Percentiles rank a stretch among this genome's conserved stretches.
These are phyloP conservation scores for Diabrotica balteata DNA, from an alignment of 2,888 invertebrate species.

Conservation along the genomic window DNA sequence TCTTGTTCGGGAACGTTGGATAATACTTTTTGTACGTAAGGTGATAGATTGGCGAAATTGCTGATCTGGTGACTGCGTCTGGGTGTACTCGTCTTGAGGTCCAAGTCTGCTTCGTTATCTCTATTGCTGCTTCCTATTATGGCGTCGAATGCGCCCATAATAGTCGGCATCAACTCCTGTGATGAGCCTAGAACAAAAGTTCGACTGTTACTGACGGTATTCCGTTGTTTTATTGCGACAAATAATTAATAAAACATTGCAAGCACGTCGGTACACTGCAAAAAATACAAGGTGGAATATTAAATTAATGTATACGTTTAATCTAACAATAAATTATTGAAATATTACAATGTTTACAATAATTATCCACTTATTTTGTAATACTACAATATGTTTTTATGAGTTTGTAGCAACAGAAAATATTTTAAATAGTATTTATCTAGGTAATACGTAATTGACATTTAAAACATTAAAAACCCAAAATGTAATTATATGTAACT, in stretches of 20 bases:
- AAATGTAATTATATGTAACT: too few species aligned
- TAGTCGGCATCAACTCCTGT: constrained; percentile 84
- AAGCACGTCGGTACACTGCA: constrained; percentile 5
- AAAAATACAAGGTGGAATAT: not conserved
- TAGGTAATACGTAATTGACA: too few species aligned
- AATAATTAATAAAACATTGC: not conserved
- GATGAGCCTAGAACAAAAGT: constrained; percentile 76
- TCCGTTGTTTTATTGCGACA: constrained; percentile 4
- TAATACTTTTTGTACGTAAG: constrained; percentile 69
- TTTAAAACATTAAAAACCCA: too few species aligned
- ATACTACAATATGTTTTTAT: too few species aligned
- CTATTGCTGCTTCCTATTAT: constrained; percentile 64
- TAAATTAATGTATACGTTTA: too few species aligned
- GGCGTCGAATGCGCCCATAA: constrained; percentile 87
- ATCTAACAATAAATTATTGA: too few species aligned
- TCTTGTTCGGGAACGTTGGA: constrained; percentile 63
- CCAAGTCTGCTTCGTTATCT: constrained; percentile 35
- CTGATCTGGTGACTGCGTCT: constrained; percentile 56
- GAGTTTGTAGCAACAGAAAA: too few species aligned
- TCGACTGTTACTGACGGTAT: constrained; percentile 1
- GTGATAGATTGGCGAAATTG: constrained; percentile 66
- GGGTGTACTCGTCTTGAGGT: constrained; percentile 44
- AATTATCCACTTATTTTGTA: too few species aligned
- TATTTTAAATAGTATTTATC: too few species aligned
- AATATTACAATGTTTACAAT: too few species aligned